Conservation (phyloP, 2,797 vertebrate species). For the Macropodus opercularis region DNA sequence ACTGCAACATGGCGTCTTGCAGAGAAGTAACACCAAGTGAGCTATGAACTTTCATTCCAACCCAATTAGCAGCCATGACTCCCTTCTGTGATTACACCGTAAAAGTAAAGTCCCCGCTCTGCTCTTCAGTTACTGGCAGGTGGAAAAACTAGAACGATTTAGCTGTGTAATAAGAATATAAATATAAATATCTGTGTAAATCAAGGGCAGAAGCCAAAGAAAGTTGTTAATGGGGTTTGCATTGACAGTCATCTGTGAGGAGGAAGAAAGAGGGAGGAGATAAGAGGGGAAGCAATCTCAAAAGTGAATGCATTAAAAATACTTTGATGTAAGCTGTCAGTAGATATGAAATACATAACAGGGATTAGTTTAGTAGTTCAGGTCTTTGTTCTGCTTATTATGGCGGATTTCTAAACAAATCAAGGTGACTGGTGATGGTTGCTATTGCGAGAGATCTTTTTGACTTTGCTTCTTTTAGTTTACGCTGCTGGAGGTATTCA, state of each 20-base stretch:
- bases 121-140: conserved; percentile 13
- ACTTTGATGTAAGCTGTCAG: conserved; percentile 63
- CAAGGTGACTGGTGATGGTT: conserved; percentile 32
- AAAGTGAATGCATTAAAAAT: conserved; percentile 62
- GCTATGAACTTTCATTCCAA: conserved; percentile 30
- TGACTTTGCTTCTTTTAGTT: too few species aligned
- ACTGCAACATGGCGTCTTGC: conserved; percentile 5
- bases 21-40: conserved; percentile 8
- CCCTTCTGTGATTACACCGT: conserved; percentile 44
- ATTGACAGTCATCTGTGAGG: conserved; percentile 62
- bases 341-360: conserved; percentile 55
- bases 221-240: conserved; percentile 47
- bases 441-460: background rate
- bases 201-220: conserved; percentile 41
- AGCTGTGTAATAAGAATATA: too few species aligned
- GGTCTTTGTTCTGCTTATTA: conserved; percentile 48
- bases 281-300: conserved; percentile 61
- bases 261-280: conserved; percentile 44
- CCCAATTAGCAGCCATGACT: conserved; percentile 40
- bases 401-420: conserved; percentile 37
- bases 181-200: too few species aligned
- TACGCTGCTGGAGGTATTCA: too few species aligned
- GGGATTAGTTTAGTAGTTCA: conserved; percentile 29
- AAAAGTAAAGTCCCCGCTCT: conserved; percentile 11
- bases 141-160: conserved; percentile 10